A percentile compares a stretch with the other conserved stretches of the same genome.
Conservation (phyloP, 1,140 invertebrate species). For the Leptopilina boulardi region DNA sequence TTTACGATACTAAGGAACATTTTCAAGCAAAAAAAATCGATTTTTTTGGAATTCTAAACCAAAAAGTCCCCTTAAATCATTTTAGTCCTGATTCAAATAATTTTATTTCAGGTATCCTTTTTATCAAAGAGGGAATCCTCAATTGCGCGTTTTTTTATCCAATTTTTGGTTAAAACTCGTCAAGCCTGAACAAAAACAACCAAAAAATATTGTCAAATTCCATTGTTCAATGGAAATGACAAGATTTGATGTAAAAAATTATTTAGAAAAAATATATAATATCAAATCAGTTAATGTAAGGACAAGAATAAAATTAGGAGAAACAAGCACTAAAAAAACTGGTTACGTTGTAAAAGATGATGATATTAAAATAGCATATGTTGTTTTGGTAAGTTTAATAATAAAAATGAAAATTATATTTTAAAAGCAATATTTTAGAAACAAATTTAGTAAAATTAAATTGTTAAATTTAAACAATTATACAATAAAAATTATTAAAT, state of each 20-base stretch:
- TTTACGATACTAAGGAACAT: too few relatives aligned
- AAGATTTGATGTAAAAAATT: constrained; percentile 90
- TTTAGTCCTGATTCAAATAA: too few relatives aligned
- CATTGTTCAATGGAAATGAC: constrained; percentile 91
- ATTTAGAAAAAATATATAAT: constrained; percentile 96
- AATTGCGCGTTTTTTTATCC: constrained; percentile 91
- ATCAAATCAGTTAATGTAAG: constrained; percentile 84
- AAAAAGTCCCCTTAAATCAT: too few relatives aligned
- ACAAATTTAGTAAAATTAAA: too few relatives aligned
- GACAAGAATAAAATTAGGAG: constrained; percentile 83
- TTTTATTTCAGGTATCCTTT: constrained; percentile 84
- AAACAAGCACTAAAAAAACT: constrained; percentile 70
- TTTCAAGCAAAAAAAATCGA: too few relatives aligned
- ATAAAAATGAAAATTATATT: too few relatives aligned
- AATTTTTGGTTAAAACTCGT: constrained; percentile 97
- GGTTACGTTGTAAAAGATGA: constrained; percentile 87
- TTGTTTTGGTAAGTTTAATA: constrained; percentile 82
- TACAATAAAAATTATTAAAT: too few relatives aligned
- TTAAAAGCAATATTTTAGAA: too few relatives aligned
- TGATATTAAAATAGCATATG: constrained; percentile 89
- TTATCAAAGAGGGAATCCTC: constrained; percentile 92
- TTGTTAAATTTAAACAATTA: too few relatives aligned
- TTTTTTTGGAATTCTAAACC: too few relatives aligned
- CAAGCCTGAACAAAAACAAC: constrained; percentile 79
- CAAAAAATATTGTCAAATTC: constrained; percentile 88